Percentiles rank a stretch among this genome's conserved stretches.
Evolutionary conservation across 2,888 invertebrate species (phyloP).

Genomic region (Morpho helenor): DNA sequence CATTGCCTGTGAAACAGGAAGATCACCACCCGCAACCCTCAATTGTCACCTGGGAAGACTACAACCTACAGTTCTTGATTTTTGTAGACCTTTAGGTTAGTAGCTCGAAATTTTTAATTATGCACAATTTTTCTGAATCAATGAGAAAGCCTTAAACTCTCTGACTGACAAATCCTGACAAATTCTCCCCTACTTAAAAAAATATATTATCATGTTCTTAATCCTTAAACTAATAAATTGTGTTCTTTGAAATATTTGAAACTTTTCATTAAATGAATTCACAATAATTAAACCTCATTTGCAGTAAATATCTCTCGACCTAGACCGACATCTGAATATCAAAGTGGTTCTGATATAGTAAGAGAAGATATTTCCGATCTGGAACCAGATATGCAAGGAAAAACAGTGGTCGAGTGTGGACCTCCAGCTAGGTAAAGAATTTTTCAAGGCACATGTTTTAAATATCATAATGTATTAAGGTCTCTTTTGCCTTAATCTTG

Average conservation of each 20-base stretch:
- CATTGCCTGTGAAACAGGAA: constrained; percentile 82
- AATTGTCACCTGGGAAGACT: constrained; percentile 83
- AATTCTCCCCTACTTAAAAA: not conserved
- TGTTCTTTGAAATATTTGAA: too few species aligned
- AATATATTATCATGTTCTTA: too few species aligned
- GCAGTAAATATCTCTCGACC: constrained; percentile 63
- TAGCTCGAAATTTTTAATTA: not conserved
- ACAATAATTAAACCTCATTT: constrained; percentile 21
- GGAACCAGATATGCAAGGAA: constrained; percentile 66
- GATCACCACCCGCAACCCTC: constrained; percentile 78
- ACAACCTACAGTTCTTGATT: constrained; percentile 78
- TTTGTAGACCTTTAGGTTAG: constrained; percentile 68
- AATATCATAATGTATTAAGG: not conserved
- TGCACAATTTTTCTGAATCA: not conserved
- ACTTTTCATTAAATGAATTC: too few species aligned
- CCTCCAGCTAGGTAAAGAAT: constrained; percentile 82
- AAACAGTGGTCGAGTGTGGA: constrained; percentile 75
- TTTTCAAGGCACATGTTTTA: constrained; percentile 17
- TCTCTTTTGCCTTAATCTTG: constrained; percentile 9
- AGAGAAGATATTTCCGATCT: constrained; percentile 80
- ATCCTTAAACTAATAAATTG: too few species aligned
- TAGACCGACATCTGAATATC: constrained; percentile 67
- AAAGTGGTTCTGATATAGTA: constrained; percentile 74
- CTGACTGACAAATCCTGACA: not conserved
- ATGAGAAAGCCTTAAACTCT: not conserved